A percentile compares a stretch with the other conserved stretches of the same genome.
Conservation (phyloP, 2,888 invertebrate species). For the Oxystoma pomonae region DNA sequence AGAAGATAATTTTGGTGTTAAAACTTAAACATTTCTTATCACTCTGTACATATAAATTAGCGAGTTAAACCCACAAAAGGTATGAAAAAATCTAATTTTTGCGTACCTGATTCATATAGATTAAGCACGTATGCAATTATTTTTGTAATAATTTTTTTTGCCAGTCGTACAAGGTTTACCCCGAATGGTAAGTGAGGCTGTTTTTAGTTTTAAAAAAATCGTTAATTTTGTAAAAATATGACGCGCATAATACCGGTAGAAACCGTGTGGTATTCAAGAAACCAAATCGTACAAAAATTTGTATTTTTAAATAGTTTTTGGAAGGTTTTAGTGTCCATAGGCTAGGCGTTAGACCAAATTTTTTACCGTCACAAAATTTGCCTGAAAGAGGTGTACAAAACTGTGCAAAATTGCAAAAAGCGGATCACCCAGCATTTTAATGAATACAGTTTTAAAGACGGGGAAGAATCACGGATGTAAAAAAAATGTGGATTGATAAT, state of each 20-base stretch:
- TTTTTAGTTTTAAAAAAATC: background rate
- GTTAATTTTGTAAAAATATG: background rate
- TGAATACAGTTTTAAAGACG: too few species aligned
- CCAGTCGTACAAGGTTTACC: background rate
- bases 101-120: background rate
- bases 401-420: background rate
- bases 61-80: too few species aligned
- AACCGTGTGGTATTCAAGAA: background rate
- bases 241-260: background rate
- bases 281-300: background rate
- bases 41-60: too few species aligned
- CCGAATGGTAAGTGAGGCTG: background rate
- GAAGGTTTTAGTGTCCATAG: background rate
- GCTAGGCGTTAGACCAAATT: background rate
- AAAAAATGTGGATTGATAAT: background rate
- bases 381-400: background rate
- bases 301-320: background rate
- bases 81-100: background rate
- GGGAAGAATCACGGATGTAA: too few species aligned
- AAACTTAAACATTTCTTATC: too few species aligned
- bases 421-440: too few species aligned
- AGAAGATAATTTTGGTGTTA: too few species aligned
- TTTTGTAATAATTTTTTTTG: background rate
- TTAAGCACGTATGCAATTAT: background rate
- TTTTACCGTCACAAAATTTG: background rate